A percentile compares a stretch with the other conserved stretches of the same genome.
Evolutionary conservation across 2,888 invertebrate genomes (phyloP).

Genomic region (Holacanthella duospinosa): DNA sequence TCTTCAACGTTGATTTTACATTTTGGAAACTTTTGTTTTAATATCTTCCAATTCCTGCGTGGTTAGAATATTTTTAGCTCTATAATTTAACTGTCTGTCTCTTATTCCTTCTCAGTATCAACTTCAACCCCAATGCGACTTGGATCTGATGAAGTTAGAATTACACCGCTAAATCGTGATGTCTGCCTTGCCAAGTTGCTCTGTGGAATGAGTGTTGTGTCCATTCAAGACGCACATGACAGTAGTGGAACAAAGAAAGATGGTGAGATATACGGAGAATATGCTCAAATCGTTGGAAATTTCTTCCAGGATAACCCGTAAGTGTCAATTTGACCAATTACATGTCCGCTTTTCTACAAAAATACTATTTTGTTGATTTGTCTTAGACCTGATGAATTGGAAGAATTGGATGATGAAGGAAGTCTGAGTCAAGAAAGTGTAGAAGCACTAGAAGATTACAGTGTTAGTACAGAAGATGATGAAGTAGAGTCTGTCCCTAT

Average conservation of each 20-base stretch:
- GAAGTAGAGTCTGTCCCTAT: not conserved
- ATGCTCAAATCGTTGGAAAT: not conserved
- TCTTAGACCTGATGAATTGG: conserved; percentile 16
- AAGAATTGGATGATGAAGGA: conserved; percentile 12
- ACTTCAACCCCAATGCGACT: too few relatives aligned
- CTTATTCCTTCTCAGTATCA: too few relatives aligned
- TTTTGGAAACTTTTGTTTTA: too few relatives aligned
- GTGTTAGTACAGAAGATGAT: conserved; percentile 11
- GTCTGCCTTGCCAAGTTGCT: not conserved
- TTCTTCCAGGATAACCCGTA: conserved; percentile 2
- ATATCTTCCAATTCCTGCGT: too few relatives aligned
- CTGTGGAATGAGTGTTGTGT: conserved; percentile 1
- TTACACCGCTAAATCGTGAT: not conserved
- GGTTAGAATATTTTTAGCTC: too few relatives aligned
- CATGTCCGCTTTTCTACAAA: not conserved
- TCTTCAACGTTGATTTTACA: too few relatives aligned
- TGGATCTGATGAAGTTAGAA: not conserved
- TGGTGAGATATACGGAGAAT: not conserved
- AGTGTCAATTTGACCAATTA: not conserved
- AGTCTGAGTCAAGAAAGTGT: conserved; percentile 22
- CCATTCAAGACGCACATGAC: not conserved
- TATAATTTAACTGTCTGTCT: too few relatives aligned
- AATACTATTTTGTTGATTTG: conserved; percentile 4
- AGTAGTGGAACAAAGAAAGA: not conserved
- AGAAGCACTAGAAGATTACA: conserved; percentile 29